Percentiles rank a stretch among this genome's conserved stretches.
phyloP scores from a whole-genome alignment of 2,888 invertebrate species.

The Macaria notata region DNA sequence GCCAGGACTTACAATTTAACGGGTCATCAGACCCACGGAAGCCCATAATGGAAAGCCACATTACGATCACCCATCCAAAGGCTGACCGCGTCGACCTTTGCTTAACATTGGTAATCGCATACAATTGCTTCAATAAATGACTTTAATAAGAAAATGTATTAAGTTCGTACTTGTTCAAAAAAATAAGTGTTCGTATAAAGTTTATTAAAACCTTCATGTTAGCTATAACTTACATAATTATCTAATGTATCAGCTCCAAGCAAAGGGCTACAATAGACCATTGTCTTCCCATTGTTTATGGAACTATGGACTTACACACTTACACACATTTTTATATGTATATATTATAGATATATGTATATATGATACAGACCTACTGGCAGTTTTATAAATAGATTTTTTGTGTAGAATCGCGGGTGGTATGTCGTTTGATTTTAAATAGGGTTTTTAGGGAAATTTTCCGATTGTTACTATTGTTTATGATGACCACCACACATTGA shows the following conservation, averaged over 20 bases:
- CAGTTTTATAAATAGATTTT: neutral
- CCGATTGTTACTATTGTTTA: neutral
- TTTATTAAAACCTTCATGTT: constrained; percentile 19
- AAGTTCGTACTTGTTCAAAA: no score
- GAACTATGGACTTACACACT: constrained; percentile 36
- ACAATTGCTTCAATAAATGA: no score
- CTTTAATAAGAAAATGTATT: no score
- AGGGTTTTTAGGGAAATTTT: constrained; percentile 2
- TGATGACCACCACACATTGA: constrained; percentile 1
- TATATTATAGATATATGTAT: no score
- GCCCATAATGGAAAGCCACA: no score
- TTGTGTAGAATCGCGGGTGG: constrained; percentile 28
- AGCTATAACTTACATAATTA: constrained; percentile 32
- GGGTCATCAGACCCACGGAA: no score
- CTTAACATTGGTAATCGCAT: no score
- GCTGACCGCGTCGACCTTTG: no score
- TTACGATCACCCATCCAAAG: no score
- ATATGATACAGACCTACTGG: no score
- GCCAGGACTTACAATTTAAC: no score
- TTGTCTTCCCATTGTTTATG: constrained; percentile 57
- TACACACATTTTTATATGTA: constrained; percentile 4
- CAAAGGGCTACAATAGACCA: constrained; percentile 57
- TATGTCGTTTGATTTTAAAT: constrained; percentile 8
- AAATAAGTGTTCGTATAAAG: constrained; percentile 1
- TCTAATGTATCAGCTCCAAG: constrained; percentile 33